These are phyloP conservation scores for Atherinosoma microstoma DNA, from an alignment of 2,797 vertebrate genomes.

Conservation along the genomic window DNA sequence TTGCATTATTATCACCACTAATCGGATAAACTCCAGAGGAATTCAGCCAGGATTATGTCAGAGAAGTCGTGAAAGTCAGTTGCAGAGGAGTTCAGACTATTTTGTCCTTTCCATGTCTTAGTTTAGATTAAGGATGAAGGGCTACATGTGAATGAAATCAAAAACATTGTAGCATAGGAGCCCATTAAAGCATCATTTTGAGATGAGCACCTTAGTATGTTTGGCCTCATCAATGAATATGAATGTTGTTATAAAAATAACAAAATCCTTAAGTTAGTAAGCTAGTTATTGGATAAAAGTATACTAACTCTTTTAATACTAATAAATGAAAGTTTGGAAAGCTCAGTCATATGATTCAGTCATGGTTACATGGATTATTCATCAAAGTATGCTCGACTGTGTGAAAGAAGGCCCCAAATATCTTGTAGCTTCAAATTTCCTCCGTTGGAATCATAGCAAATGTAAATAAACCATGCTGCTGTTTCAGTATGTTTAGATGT, in stretches of 20 bases:
- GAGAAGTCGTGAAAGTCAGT: conserved; percentile 4
- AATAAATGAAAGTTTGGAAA: too few species aligned
- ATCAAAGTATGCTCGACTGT: too few species aligned
- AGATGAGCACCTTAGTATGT: background rate
- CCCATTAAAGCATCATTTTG: conserved; percentile 1
- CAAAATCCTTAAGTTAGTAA: conserved; percentile 10
- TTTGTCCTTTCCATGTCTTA: background rate
- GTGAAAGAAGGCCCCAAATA: too few species aligned
- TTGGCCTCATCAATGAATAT: conserved; percentile 3
- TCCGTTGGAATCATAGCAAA: too few species aligned
- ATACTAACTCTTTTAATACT: background rate
- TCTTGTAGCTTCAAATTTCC: too few species aligned
- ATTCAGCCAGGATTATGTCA: conserved; percentile 39
- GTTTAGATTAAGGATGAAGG: background rate
- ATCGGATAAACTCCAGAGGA: conserved; percentile 35
- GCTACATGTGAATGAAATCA: background rate
- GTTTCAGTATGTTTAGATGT: too few species aligned
- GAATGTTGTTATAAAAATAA: background rate
- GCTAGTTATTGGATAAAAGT: background rate
- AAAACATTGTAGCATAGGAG: background rate
- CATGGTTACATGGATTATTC: too few species aligned
- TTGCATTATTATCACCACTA: conserved; percentile 41
- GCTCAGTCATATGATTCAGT: background rate
- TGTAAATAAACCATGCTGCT: too few species aligned
- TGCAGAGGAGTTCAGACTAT: background rate